Evolutionary conservation across 2,113 vertebrate species (phyloP).

Genomic region (Eulemur rufifrons): DNA sequence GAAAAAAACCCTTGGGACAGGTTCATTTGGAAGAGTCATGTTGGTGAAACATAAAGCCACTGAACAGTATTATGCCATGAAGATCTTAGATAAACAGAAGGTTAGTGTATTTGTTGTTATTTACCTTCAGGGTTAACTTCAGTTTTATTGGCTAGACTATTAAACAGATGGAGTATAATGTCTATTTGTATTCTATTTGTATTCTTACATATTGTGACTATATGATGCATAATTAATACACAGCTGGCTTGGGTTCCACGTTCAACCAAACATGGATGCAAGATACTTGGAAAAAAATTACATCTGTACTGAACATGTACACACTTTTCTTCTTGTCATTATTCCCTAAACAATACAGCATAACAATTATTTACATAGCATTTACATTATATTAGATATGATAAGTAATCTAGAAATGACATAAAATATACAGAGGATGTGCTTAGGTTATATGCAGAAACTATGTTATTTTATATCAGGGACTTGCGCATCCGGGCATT

Average conservation of each 20-base stretch:
- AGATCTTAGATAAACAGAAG: constrained; percentile 99
- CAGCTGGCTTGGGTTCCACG: neutral
- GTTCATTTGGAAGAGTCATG: constrained; percentile 99
- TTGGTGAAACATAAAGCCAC: constrained; percentile 98
- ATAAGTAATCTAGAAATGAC: neutral
- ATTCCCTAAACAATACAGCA: neutral
- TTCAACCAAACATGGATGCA: neutral
- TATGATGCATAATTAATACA: neutral
- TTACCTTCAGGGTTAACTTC: neutral
- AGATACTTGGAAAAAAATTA: neutral
- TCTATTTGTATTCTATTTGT: neutral
- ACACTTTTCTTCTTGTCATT: neutral
- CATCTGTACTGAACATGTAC: neutral
- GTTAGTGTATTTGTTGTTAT: constrained; percentile 81
- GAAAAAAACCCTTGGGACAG: constrained; percentile 98
- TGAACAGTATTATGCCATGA: constrained; percentile 99
- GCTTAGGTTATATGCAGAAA: neutral
- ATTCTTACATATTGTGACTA: constrained; percentile 29
- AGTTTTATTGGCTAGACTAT: neutral
- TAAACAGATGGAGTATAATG: neutral
- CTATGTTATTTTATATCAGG: neutral
- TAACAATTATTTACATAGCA: neutral
- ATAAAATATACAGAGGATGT: neutral
- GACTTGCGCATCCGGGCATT: neutral
- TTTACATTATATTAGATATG: neutral